phyloP scores from a whole-genome alignment of 2,113 vertebrate genomes.

The Spizaetus ornatus region DNA sequence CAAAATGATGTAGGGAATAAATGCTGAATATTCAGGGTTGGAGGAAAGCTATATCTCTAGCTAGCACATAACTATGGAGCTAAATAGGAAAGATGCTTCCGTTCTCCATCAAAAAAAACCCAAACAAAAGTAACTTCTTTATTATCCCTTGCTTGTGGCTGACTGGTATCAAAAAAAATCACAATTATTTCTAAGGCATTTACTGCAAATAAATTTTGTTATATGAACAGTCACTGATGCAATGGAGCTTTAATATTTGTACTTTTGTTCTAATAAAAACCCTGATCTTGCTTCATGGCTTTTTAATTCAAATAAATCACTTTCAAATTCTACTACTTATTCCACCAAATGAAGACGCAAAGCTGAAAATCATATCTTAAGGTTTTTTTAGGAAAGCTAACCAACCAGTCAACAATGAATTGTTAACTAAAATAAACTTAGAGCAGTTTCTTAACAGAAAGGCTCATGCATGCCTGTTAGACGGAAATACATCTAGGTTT shows the following conservation, averaged over 20 bases:
- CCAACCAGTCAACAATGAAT: background rate
- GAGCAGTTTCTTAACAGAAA: background rate
- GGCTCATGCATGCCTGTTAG: background rate
- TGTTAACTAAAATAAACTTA: background rate
- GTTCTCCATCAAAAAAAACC: background rate
- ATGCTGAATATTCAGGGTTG: background rate
- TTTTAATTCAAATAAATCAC: background rate
- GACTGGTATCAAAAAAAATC: background rate
- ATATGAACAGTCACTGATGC: background rate
- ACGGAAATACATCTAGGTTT: background rate
- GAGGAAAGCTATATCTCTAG: background rate
- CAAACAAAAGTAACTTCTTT: background rate
- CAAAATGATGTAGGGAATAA: background rate
- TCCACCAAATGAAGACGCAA: background rate
- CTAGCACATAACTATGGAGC: background rate
- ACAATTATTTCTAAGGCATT: background rate
- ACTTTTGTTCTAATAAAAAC: background rate
- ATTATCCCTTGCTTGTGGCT: background rate
- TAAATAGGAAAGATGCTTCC: background rate
- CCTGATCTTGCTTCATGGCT: background rate
- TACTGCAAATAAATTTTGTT: background rate
- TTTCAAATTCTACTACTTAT: background rate
- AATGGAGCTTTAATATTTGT: background rate
- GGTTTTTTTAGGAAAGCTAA: background rate
- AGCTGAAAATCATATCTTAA: background rate